Percentiles rank a stretch among this genome's conserved stretches.
Evolutionary conservation across 30 jellyfish, hydroid and myxozoan genomes (phyloP).

Genomic region (Aurelia sp.): DNA sequence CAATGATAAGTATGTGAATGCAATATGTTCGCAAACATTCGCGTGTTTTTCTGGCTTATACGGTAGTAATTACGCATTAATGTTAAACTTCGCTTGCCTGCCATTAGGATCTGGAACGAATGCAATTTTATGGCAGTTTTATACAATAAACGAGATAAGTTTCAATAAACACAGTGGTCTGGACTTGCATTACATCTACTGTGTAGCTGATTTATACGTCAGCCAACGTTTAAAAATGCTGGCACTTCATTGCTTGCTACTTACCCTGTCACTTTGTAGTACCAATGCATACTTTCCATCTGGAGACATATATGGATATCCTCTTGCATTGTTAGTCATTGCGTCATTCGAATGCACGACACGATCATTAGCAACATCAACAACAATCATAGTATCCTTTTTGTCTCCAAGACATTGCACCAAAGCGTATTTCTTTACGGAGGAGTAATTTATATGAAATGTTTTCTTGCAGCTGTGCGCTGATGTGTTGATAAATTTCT

Average conservation of each 20-base stretch:
- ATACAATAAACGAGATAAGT: too few species aligned
- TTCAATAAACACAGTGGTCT: too few species aligned
- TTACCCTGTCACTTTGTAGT: slow-evolving; percentile 23
- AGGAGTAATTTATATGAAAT: slow-evolving; percentile 11
- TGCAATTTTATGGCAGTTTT: too few species aligned
- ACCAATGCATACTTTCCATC: slow-evolving; percentile 32
- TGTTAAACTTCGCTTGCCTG: too few species aligned
- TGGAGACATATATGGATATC: slow-evolving; percentile 34
- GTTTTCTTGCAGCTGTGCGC: slow-evolving; percentile 18
- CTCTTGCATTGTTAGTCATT: slow-evolving; percentile 20
- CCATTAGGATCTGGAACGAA: too few species aligned
- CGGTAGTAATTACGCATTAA: too few species aligned
- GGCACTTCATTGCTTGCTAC: neutral
- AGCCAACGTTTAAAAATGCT: too few species aligned
- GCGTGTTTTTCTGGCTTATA: too few species aligned
- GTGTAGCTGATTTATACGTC: too few species aligned
- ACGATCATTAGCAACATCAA: slow-evolving; percentile 14
- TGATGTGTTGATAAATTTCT: slow-evolving; percentile 42
- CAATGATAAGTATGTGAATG: too few species aligned
- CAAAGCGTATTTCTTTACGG: slow-evolving; percentile 23
- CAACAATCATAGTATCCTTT: slow-evolving; percentile 1
- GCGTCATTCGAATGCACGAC: slow-evolving; percentile 25
- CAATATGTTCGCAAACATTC: too few species aligned
- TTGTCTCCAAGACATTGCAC: slow-evolving; percentile 25
- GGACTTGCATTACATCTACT: too few species aligned